Evolutionary conservation across 1,140 invertebrate genomes (phyloP), one percentile per base, ranked within the genome.

Genomic region (Diuraphis noxia): DNA sequence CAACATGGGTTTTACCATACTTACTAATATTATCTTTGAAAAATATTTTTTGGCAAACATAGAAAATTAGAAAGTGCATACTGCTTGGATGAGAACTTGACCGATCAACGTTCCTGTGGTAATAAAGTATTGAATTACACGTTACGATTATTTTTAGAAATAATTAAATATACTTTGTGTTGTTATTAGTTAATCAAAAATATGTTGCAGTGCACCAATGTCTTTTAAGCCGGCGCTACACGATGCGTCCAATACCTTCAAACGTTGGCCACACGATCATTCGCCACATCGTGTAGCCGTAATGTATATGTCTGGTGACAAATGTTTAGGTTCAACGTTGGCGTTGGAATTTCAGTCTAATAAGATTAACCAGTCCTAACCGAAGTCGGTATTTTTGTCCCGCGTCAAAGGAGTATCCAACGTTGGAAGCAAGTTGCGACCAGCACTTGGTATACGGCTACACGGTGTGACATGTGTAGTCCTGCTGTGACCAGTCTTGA

Each of bases 181-280:
- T n/a, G n/a, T 72, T 72, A n/a, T n/a, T 17, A 17, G n/a, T n/a
- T 72, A 10, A 13, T n/a, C 56, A 5, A 72, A 72, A 72, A n/a
- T 21, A 72, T 72, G 13, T 30, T 56, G 8, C 52, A 56, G 9
- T 30, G 25, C 9, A 30, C 25, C 9, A 4, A 63, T 63, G 56
- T 6, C 4, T 63, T 63, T n/a, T 63, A 56, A 86, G 84, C 25
- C 84, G 84, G 84, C 49, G 84, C 84, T 86, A 86, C 43, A 49
- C 84, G 84, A 86, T 86, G 84, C n/a, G 43, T 86, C 84, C 43
- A 49, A 86, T 34, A n/a, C 84, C 84, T 46, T 86, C 84, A 86
- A 86, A 86, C 84, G 84, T 86, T 86, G 17, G 34, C 34, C 43
- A 86, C 43, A 21, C 43, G 43, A 49, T 86, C 0, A n/a, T 86